Percentiles rank a stretch among this genome's conserved stretches.
These are phyloP conservation scores for Agonopterix heracliana DNA, from an alignment of 2,888 invertebrate species.

Conservation along the genomic window DNA sequence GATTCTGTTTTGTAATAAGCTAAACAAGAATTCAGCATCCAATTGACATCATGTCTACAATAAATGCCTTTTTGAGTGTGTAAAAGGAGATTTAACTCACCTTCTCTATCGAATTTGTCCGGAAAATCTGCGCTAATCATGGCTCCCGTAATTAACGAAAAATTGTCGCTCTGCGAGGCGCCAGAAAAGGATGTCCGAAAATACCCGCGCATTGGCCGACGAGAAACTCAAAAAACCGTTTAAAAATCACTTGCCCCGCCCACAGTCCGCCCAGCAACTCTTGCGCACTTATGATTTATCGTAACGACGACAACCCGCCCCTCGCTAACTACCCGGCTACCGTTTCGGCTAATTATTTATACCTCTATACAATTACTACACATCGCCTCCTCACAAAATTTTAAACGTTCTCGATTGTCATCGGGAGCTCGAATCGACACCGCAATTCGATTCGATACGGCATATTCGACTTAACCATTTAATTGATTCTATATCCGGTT, in stretches of 20 bases:
- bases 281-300: conserved; percentile 74
- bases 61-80: too few relatives aligned
- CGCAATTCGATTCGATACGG: conserved; percentile 47
- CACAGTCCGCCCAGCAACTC: conserved; percentile 64
- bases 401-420: conserved; percentile 53
- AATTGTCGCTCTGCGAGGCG: conserved; percentile 61
- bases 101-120: conserved; percentile 1
- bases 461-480: conserved; percentile 45
- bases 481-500: conserved; percentile 34
- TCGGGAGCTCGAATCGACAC: conserved; percentile 37
- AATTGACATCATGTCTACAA: too few relatives aligned
- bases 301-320: conserved; percentile 69
- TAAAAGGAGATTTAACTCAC: too few relatives aligned
- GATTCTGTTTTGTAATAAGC: neutral
- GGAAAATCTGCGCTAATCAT: conserved; percentile 36
- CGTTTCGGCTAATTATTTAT: conserved; percentile 65
- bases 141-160: conserved; percentile 71
- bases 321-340: conserved; percentile 67
- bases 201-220: conserved; percentile 64
- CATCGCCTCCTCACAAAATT: conserved; percentile 47
- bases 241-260: conserved; percentile 73
- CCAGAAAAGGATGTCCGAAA: conserved; percentile 67
- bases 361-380: conserved; percentile 21
- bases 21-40: neutral
- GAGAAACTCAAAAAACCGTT: conserved; percentile 71